Conservation (phyloP, 2,888 invertebrate genomes). For the Cosmia pyralina region DNA sequence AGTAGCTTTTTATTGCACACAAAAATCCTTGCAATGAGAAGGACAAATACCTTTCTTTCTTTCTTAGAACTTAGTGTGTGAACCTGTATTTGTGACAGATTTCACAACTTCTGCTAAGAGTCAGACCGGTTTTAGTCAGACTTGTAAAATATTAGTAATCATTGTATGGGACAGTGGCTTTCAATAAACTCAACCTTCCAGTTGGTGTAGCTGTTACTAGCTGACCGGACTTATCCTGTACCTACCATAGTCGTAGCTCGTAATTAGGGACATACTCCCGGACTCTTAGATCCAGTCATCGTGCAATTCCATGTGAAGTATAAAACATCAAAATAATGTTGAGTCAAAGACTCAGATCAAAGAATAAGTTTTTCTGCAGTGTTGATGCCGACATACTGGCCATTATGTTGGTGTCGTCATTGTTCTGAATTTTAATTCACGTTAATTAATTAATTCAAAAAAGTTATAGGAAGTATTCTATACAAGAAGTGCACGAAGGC, state of each 20-base stretch:
- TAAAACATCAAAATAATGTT: too few relatives aligned
- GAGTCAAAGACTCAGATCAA: too few relatives aligned
- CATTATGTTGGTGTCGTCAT: too few relatives aligned
- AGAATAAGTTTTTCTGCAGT: too few relatives aligned
- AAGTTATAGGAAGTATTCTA: too few relatives aligned
- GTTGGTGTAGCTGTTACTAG: not conserved
- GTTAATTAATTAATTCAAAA: too few relatives aligned
- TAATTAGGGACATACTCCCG: not conserved
- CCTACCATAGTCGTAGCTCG: not conserved
- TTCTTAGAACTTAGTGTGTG: conserved; percentile 41
- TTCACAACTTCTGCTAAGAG: conserved; percentile 35
- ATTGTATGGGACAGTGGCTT: conserved; percentile 1
- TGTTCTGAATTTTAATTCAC: too few relatives aligned
- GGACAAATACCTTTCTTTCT: conserved; percentile 35
- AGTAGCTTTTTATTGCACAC: conserved; percentile 18
- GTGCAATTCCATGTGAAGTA: too few relatives aligned
- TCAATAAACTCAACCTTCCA: conserved; percentile 11
- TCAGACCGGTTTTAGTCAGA: conserved; percentile 38
- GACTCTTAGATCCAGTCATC: too few relatives aligned
- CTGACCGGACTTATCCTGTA: not conserved
- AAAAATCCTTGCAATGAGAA: conserved; percentile 20
- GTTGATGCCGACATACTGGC: too few relatives aligned
- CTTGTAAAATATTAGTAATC: conserved; percentile 36
- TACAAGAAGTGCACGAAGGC: too few relatives aligned
- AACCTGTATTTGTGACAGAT: conserved; percentile 30